Percentiles rank a stretch among this genome's conserved stretches.
These are phyloP conservation scores for Melanchra persicariae DNA, from an alignment of 2,888 invertebrate genomes.

Conservation along the genomic window DNA sequence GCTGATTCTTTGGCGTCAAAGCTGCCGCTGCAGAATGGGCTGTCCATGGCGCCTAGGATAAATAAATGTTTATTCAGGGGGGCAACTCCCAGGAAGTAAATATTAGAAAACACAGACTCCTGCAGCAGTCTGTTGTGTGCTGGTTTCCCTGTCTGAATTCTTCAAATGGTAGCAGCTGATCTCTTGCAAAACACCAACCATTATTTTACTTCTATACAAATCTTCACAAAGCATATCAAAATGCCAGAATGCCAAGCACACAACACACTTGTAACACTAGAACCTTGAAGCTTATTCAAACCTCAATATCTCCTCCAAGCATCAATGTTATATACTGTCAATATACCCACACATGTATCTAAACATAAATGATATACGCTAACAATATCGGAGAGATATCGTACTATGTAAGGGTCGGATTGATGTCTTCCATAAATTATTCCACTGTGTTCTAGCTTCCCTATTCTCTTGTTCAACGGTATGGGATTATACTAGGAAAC, in stretches of 20 bases:
- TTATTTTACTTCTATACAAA: not conserved
- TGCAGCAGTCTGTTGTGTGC: too few species aligned
- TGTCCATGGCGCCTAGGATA: too few species aligned
- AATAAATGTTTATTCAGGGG: too few species aligned
- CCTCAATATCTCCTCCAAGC: slow-evolving; percentile 2
- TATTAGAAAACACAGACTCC: too few species aligned
- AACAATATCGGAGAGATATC: slow-evolving; percentile 20
- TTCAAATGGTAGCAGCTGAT: not conserved
- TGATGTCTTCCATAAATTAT: slow-evolving; percentile 45
- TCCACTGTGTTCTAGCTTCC: slow-evolving; percentile 1
- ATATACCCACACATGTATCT: slow-evolving; percentile 6
- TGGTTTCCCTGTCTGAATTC: too few species aligned
- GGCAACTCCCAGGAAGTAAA: too few species aligned
- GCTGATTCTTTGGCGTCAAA: too few species aligned
- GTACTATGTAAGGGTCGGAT: slow-evolving; percentile 9
- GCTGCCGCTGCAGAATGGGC: too few species aligned
- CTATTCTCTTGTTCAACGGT: not conserved
- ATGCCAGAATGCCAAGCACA: slow-evolving; percentile 2
- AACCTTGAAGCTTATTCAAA: slow-evolving; percentile 25
- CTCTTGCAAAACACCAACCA: not conserved
- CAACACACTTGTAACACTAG: slow-evolving; percentile 14
- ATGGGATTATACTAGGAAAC: not conserved
- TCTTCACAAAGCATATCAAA: not conserved
- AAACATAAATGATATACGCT: slow-evolving; percentile 14
- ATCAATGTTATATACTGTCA: slow-evolving; percentile 11